phyloP scores from a whole-genome alignment of 2,797 vertebrate genomes.

The Gallinago nigripennis region DNA sequence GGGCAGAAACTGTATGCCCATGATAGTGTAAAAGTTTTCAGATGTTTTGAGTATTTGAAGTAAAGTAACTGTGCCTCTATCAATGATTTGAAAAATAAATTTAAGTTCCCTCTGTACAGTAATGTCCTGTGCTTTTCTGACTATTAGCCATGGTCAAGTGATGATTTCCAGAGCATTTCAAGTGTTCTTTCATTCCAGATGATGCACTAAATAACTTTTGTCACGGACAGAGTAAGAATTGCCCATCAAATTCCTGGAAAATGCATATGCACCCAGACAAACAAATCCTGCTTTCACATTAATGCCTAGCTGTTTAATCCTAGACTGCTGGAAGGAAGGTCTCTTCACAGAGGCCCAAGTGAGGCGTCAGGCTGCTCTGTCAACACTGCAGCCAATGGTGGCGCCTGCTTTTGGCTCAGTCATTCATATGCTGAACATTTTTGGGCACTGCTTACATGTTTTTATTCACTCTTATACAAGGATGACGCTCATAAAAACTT shows the following conservation, averaged over 20 bases:
- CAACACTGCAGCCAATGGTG: not conserved
- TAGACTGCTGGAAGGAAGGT: not conserved
- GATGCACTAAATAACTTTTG: not conserved
- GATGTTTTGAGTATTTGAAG: not conserved
- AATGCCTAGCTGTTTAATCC: not conserved
- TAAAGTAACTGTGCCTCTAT: not conserved
- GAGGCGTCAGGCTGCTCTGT: not conserved
- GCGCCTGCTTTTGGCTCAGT: not conserved
- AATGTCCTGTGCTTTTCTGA: conserved; percentile 10
- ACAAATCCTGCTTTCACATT: not conserved
- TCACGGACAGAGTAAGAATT: not conserved
- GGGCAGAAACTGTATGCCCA: not conserved
- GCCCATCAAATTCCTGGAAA: not conserved
- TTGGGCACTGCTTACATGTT: not conserved
- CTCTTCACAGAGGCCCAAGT: not conserved
- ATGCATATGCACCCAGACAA: not conserved
- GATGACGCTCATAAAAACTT: not conserved
- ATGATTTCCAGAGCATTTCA: conserved; percentile 2
- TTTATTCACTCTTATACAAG: not conserved
- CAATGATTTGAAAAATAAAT: not conserved
- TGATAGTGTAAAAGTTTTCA: not conserved
- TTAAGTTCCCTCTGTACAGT: not conserved
- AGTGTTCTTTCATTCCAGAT: not conserved
- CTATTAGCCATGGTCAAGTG: not conserved
- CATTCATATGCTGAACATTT: conserved; percentile 20